Base-by-base conservation (phyloP, 2,888 invertebrate genomes). In the Tetragonisca angustula region DNA sequence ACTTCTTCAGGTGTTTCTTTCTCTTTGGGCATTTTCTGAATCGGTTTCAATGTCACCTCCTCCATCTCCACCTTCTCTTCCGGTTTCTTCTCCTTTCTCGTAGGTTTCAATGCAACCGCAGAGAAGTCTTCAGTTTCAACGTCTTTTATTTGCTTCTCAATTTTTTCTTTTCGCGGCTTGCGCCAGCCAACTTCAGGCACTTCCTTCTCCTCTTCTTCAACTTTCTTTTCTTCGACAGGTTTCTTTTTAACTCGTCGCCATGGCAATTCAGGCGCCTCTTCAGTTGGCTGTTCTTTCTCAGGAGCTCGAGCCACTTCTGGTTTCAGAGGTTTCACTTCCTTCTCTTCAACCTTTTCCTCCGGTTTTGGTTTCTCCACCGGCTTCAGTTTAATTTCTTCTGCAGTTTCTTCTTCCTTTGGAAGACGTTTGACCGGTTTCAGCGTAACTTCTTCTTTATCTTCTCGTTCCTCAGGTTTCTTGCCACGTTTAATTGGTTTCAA, bases 1-100 rank as follows among this genome's bases (percentile, higher is more conserved):
- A 88, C 87, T 83, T 76, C 95, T 88, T 95, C 95, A 0, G 93
- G 90, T 2, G 43, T 54, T 85, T 95, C 94, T 86, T 95, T 94
- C 70, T 95, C 94, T 92, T 92, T 74, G 4, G 91, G 89, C 32
- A 92, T 86, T 6, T 91, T 92, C 62, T 92, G 93, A 19, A 92
- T 75, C 93, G 91, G 89, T 83, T 93, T 92, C 50, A 93, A 67
- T 15, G 78, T 49, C 54, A 91, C 76, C 82, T 93, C 91, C 73
- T 92, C 90, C 27, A 87, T 86, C 32, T 90, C 87, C 68, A 88
- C 86, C 79, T 76, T 92, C 21, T 84, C 79, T 72, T 90, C 87
- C 11, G 89, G 80, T 77, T 86, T 89, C 72, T 86, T 84, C 4
- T 74, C 76, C 11, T 85, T 90, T 49, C 85, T 90, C 2, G 87